Evolutionary conservation across 2,888 invertebrate genomes (phyloP), one percentile per base, ranked within the genome.

Genomic region (Tiliacea aurago): DNA sequence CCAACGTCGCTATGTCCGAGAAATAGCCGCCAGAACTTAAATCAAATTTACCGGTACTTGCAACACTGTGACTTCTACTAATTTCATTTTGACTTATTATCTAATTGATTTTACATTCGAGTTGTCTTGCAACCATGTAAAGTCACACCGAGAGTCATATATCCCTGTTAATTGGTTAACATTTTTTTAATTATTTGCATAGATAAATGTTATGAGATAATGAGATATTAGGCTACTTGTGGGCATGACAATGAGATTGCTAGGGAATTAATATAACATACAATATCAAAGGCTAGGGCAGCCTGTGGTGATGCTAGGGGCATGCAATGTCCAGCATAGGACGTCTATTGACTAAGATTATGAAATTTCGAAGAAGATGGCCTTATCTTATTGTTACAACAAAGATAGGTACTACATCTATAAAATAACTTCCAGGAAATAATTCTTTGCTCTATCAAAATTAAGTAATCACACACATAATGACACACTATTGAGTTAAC

Each of bases 1-100:
- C 47, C 67, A 53, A 41, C 23, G n/a, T 51, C 20, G 56, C 28
- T 78, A 59, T 33, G 41, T 59, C 66, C 33, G 20, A 56, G 70
- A 66, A 79, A 74, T 58, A 20, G 15, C 45, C 67, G 18, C 43
- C 43, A 59, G 55, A 82, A 72, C 45, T 45, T 23, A 64, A n/a
- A 69, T 82, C 68, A 65, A 56, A 55, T 20, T 51, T 56, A 81
- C 67, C 43, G 41, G 23, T 70, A 67, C 59, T 73, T 61, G 13
- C 67, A 28, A 78, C 58, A 70, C 13, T 33, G n/a, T 53, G 53
- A 61, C 65, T 64, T 33, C 13, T 55, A 58, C 65, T 56, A 37
- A 71, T 58, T 53, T 33, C 33, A 58, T 53, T 63, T 62, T 47
- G 11, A 41, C 23, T 28, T 65, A 43, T 69, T 37, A 33, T 68